Percentiles rank a stretch among this genome's conserved stretches.
phyloP scores from a whole-genome alignment of 2,888 invertebrate species.

The Netelia inedita region DNA sequence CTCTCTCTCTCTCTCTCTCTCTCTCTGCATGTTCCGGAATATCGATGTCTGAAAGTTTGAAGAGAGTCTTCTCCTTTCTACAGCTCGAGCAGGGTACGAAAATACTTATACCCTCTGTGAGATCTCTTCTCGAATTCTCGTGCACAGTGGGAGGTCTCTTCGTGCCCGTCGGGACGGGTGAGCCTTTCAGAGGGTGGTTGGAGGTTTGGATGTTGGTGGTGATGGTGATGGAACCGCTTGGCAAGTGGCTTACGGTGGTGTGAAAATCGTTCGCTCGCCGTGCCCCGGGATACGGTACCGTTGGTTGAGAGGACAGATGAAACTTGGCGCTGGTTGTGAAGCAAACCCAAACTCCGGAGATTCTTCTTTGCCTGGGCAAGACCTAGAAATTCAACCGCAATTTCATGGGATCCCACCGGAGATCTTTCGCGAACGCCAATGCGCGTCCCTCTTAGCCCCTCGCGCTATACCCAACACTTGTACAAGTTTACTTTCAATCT shows the following conservation, averaged over 20 bases:
- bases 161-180: neutral
- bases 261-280: slow-evolving; percentile 32
- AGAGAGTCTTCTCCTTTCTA: neutral
- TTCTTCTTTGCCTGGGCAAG: slow-evolving; percentile 28
- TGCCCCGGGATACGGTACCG: neutral
- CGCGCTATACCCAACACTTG: neutral
- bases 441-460: slow-evolving; percentile 2
- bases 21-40: slow-evolving; percentile 13
- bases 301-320: slow-evolving; percentile 33
- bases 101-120: slow-evolving; percentile 12
- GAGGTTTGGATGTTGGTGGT: neutral
- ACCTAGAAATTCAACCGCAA: slow-evolving; percentile 39
- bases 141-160: neutral
- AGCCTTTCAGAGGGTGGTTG: neutral
- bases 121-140: neutral
- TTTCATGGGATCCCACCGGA: slow-evolving; percentile 49
- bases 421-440: slow-evolving; percentile 22
- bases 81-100: neutral
- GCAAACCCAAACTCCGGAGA: slow-evolving; percentile 10
- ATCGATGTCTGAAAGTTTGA: slow-evolving; percentile 49
- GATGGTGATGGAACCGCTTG: slow-evolving; percentile 1
- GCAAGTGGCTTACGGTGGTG: slow-evolving; percentile 27
- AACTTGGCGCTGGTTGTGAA: slow-evolving; percentile 33
- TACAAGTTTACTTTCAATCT: slow-evolving; percentile 6
- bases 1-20: neutral